Percentiles rank a stretch among this genome's conserved stretches.
Conservation (phyloP, 2,797 vertebrate genomes). For the Siniperca undulata region DNA sequence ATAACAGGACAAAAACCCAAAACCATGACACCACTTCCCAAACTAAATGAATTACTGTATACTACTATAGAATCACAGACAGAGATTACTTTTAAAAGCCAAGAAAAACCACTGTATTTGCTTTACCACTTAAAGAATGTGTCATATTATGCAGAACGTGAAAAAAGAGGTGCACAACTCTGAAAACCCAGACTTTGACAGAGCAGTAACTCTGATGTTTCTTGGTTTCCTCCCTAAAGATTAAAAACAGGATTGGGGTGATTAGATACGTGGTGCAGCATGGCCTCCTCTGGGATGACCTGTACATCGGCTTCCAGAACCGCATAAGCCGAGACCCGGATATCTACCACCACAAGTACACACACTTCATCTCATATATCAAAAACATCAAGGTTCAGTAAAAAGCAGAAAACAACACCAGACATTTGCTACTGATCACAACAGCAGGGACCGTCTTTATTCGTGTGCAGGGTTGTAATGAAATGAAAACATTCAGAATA, state of each 20-base stretch:
- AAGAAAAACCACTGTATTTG: too few relatives aligned
- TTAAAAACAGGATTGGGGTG: slow-evolving; percentile 84
- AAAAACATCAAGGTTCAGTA: not conserved
- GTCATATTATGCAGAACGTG: too few relatives aligned
- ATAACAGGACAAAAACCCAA: too few relatives aligned
- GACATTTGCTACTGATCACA: not conserved
- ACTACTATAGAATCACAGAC: too few relatives aligned
- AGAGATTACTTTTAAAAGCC: too few relatives aligned
- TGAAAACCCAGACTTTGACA: not conserved
- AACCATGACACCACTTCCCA: too few relatives aligned
- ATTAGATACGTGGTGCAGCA: slow-evolving; percentile 85
- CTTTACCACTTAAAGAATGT: too few relatives aligned
- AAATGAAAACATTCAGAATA: not conserved
- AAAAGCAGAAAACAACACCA: not conserved
- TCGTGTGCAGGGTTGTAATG: not conserved
- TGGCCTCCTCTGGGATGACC: slow-evolving; percentile 86
- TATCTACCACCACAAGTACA: slow-evolving; percentile 87
- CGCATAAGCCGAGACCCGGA: slow-evolving; percentile 86
- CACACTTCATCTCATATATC: not conserved
- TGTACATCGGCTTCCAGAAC: slow-evolving; percentile 91
- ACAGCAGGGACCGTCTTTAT: too few relatives aligned
- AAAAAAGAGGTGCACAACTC: too few relatives aligned
- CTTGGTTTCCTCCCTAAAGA: slow-evolving; percentile 60
- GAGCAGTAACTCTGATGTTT: not conserved
- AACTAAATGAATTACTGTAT: too few relatives aligned